Evolutionary conservation across 1,140 invertebrate species (phyloP), one percentile per base, ranked within the genome.

Genomic region (Macrobrachium rosenbergii): DNA sequence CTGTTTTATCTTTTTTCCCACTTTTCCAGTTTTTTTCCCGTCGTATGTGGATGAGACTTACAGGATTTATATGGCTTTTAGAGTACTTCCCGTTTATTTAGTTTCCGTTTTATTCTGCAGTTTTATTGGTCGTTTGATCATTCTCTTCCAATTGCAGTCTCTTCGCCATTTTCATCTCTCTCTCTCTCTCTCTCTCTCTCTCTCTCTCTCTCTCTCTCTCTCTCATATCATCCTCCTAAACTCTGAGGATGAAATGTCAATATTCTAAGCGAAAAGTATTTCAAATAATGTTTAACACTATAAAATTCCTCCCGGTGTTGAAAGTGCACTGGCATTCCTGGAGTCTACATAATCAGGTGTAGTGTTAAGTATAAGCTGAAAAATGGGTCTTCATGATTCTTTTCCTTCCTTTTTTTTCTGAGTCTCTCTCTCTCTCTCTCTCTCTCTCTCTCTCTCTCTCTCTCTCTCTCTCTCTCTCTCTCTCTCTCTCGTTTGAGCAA

Each of bases 231-330:
- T n/a, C 52, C 52, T 52, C 52, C 52, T 52, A 28, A 17, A n/a
- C 21, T 19, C 60, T 23, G 72, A 58, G 79, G 85, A 87, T 60
- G 85, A 87, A 87, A 87, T 87, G 85, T 87, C 78, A 87, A 87
- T 87, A 87, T 28, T 17, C 78, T 87, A 81, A 87, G 69, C 78
- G 69, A 76, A 87, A 87, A 87, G 82, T 11, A 81, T 80, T 64
- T 72, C 85, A 87, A 87, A 87, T 87, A 87, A 82, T 87, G 85
- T 69, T 64, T 64, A 73, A 81, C 77, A 87, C 77, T 81, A 64
- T 62, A 81, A 81, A 87, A 81, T 75, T 81, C 28, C 52, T 58
- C n/a, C n/a, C 85, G 69, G 85, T 52, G 85, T 64, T 28, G 85
- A 52, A 76, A 81, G 85, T 82, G 82, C 78, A 87, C 85, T 82